Conservation (phyloP, 2,888 invertebrate species). For the Cheilosia pagana region DNA sequence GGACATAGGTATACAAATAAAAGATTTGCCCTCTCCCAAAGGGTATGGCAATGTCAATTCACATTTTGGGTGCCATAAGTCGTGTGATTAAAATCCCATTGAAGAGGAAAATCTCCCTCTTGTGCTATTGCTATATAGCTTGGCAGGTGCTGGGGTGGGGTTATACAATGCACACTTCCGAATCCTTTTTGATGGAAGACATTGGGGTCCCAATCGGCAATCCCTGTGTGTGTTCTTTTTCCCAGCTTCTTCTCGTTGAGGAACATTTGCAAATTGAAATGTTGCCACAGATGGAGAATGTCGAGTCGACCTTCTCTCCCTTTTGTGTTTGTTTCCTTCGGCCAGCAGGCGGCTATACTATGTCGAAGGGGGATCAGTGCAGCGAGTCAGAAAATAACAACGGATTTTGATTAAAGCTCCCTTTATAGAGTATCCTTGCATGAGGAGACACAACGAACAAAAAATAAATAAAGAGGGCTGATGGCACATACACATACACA, state of each 20-base stretch:
- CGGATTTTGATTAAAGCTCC: conserved; percentile 84
- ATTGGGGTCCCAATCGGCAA: conserved; percentile 50
- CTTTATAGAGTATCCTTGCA: conserved; percentile 78
- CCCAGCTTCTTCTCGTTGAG: conserved; percentile 71
- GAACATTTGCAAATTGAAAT: conserved; percentile 75
- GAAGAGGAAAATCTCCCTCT: conserved; percentile 76
- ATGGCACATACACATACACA: conserved; percentile 76
- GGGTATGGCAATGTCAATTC: conserved; percentile 80
- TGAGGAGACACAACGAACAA: conserved; percentile 22
- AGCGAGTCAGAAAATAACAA: conserved; percentile 86
- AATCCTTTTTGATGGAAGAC: conserved; percentile 70
- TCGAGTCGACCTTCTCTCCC: conserved; percentile 61
- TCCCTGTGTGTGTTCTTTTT: conserved; percentile 57
- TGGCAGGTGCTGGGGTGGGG: conserved; percentile 73
- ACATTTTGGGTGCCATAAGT: conserved; percentile 83
- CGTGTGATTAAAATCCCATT: conserved; percentile 83
- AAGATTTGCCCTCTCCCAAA: conserved; percentile 65
- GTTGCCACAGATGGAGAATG: conserved; percentile 75
- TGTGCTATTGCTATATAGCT: conserved; percentile 18
- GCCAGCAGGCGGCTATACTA: conserved; percentile 13
- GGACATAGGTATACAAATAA: conserved; percentile 67
- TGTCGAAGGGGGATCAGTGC: conserved; percentile 84
- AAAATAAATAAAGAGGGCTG: conserved; percentile 44
- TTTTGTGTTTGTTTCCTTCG: conserved; percentile 17
- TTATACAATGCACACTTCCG: conserved; percentile 68